Conservation (phyloP, 2,888 invertebrate species). For the Synergus gifuensis region DNA sequence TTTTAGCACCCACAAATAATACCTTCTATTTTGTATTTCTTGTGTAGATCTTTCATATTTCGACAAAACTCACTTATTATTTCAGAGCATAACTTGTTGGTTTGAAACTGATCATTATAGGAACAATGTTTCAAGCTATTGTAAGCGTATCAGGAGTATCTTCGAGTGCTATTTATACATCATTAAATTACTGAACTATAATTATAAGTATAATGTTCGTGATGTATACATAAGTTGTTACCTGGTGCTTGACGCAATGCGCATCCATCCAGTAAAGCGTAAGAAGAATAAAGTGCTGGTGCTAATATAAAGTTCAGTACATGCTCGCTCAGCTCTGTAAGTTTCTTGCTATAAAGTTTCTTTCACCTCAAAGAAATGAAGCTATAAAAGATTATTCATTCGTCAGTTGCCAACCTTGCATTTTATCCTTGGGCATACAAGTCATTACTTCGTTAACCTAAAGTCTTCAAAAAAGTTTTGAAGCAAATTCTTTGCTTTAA, state of each 20-base stretch:
- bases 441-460: slow-evolving; percentile 14
- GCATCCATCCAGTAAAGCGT: slow-evolving; percentile 14
- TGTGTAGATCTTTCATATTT: too few species aligned
- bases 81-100: background rate
- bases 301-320: background rate
- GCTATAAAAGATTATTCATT: slow-evolving; percentile 35
- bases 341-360: slow-evolving; percentile 20
- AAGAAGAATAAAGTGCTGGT: slow-evolving; percentile 12
- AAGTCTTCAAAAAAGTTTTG: background rate
- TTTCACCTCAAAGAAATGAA: slow-evolving; percentile 35
- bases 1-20: background rate
- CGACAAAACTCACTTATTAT: too few species aligned
- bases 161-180: background rate
- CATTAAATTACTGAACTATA: slow-evolving; percentile 1
- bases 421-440: slow-evolving; percentile 7
- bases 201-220: slow-evolving; percentile 1
- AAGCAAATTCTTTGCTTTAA: background rate
- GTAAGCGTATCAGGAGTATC: background rate
- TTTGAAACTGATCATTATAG: background rate
- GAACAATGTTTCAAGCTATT: background rate
- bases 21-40: too few species aligned
- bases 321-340: slow-evolving; percentile 1
- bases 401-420: slow-evolving; percentile 27
- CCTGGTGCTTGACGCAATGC: slow-evolving; percentile 23
- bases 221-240: slow-evolving; percentile 18